Percentiles rank a stretch among this genome's conserved stretches.
Conservation (phyloP, 2,113 vertebrate species). For the Pangasianodon gigas region DNA sequence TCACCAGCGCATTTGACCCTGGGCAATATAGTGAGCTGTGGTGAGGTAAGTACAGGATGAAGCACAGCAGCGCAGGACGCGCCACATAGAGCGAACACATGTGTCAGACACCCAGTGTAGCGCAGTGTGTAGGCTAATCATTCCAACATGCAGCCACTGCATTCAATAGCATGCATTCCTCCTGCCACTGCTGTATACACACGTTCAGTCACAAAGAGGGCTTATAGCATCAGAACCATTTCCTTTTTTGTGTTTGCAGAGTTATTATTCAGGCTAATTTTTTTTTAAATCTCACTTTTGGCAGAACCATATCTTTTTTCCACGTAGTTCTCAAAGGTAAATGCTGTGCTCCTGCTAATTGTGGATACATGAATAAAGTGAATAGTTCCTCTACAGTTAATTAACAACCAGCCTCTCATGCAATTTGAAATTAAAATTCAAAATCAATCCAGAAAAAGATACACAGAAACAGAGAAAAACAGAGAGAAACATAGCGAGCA, state of each 20-base stretch:
- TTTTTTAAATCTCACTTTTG: background rate
- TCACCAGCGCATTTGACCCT: slow-evolving; percentile 31
- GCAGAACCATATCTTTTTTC: background rate
- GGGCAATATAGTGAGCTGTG: background rate
- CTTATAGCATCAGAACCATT: slow-evolving; percentile 4
- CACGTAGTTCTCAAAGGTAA: background rate
- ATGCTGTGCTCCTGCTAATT: too few species aligned
- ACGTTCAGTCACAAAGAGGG: slow-evolving; percentile 19
- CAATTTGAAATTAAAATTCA: background rate
- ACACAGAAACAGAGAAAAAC: background rate
- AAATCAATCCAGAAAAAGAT: background rate
- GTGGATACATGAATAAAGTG: background rate
- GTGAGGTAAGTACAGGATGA: slow-evolving; percentile 42
- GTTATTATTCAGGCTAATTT: background rate
- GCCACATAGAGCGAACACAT: slow-evolving; percentile 61
- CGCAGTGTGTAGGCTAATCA: slow-evolving; percentile 56
- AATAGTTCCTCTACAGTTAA: background rate
- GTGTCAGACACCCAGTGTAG: slow-evolving; percentile 58
- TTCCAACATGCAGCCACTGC: slow-evolving; percentile 44
- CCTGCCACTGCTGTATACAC: background rate
- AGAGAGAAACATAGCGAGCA: background rate
- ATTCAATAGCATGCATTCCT: background rate
- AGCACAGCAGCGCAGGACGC: slow-evolving; percentile 47
- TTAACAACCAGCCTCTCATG: background rate
- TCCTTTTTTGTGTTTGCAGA: background rate